Conservation (phyloP, 2,797 vertebrate genomes). For the Silurus lanzhouensis region DNA sequence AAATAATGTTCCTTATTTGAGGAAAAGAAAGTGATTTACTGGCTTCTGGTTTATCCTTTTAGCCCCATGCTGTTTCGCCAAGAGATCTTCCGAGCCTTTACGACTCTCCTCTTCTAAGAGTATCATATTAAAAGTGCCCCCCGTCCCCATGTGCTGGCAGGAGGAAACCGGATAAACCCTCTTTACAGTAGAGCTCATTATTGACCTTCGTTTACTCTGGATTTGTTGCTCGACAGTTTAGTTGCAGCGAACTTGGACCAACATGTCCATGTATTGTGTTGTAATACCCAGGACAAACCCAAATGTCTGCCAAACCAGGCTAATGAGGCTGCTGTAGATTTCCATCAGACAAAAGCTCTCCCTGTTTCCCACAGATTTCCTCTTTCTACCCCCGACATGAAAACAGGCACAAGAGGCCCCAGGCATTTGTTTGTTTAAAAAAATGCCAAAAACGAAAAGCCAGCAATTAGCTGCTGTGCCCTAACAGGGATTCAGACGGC, state of each 20-base stretch:
- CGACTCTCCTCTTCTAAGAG: background rate
- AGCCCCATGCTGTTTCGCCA: too few relatives aligned
- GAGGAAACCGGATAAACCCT: slow-evolving; percentile 10
- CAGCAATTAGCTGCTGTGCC: background rate
- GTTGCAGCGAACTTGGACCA: background rate
- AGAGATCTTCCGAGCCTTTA: background rate
- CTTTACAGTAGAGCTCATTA: slow-evolving; percentile 25
- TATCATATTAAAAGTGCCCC: background rate
- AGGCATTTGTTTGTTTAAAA: slow-evolving; percentile 40
- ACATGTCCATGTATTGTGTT: background rate
- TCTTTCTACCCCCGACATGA: slow-evolving; percentile 22
- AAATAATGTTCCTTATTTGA: background rate
- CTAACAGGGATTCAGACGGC: background rate
- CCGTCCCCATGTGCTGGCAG: background rate
- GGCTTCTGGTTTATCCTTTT: background rate
- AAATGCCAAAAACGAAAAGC: slow-evolving; percentile 15
- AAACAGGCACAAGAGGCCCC: slow-evolving; percentile 1
- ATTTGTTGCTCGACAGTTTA: background rate
- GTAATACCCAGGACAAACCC: background rate
- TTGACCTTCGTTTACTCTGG: background rate
- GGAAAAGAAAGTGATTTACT: background rate
- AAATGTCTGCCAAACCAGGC: background rate
- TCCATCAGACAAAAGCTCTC: slow-evolving; percentile 1
- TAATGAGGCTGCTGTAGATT: slow-evolving; percentile 37
- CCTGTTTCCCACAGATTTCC: slow-evolving; percentile 20